phyloP scores from a whole-genome alignment of 2,797 vertebrate species.

The Babyrousa celebensis region DNA sequence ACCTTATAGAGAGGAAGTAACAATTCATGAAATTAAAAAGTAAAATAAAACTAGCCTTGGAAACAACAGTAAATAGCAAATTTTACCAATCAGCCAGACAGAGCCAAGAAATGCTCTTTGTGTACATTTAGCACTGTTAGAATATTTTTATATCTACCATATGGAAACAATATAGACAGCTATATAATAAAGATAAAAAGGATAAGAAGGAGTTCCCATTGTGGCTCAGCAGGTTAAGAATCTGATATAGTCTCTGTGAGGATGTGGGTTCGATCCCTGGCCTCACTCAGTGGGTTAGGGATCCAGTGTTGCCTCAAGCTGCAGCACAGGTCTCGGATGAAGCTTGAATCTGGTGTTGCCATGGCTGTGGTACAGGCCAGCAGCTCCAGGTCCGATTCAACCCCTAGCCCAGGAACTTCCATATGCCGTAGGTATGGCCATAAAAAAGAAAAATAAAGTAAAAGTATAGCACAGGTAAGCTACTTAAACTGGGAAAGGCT shows the following conservation, averaged over 20 bases:
- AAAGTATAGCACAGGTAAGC: not conserved
- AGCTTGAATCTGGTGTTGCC: too few relatives aligned
- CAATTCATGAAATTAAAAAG: constrained; percentile 45
- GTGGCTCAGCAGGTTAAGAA: too few relatives aligned
- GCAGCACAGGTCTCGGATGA: too few relatives aligned
- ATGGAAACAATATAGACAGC: constrained; percentile 7
- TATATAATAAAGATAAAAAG: constrained; percentile 41
- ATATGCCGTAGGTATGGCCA: too few relatives aligned
- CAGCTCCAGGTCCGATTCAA: too few relatives aligned
- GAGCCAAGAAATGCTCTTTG: constrained; percentile 42
- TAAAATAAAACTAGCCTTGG: constrained; percentile 55
- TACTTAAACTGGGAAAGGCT: not conserved
- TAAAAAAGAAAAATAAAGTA: constrained; percentile 15
- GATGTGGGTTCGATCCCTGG: too few relatives aligned
- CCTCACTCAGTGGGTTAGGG: too few relatives aligned
- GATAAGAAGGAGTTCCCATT: not conserved
- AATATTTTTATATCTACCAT: constrained; percentile 17
- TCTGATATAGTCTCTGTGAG: too few relatives aligned
- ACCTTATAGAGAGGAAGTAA: not conserved
- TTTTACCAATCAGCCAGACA: not conserved
- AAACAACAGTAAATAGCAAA: constrained; percentile 61
- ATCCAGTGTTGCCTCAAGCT: too few relatives aligned
- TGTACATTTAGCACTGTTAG: not conserved
- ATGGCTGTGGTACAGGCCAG: too few relatives aligned
- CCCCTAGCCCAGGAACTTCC: too few relatives aligned